Percentiles rank a stretch among this genome's conserved stretches.
phyloP scores from a whole-genome alignment of 2,113 vertebrate species.

The Bubo bubo region DNA sequence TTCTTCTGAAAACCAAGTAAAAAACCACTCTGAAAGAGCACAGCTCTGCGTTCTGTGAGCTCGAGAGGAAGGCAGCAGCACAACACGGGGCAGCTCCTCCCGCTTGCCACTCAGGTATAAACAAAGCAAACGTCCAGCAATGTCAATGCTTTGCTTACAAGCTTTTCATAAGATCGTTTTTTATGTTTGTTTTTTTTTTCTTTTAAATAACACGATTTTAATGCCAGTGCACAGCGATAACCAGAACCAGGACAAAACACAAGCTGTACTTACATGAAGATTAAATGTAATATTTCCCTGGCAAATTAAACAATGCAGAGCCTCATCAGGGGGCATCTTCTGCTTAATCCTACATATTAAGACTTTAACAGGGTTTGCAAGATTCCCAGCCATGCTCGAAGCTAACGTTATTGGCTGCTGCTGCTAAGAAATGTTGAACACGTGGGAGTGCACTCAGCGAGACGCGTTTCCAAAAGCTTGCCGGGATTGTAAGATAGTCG shows the following conservation, averaged over 20 bases:
- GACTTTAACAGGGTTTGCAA: neutral
- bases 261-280: neutral
- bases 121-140: neutral
- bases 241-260: neutral
- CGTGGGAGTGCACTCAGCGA: neutral
- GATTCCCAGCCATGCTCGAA: neutral
- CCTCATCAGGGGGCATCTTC: neutral
- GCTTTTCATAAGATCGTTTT: neutral
- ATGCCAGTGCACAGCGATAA: fast-evolving
- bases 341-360: neutral
- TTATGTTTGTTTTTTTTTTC: neutral
- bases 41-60: neutral
- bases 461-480: neutral
- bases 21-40: neutral
- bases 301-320: neutral
- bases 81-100: neutral
- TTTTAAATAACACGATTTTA: fast-evolving
- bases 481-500: neutral
- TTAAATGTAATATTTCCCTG: neutral
- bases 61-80: neutral
- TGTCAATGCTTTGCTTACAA: neutral
- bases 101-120: neutral
- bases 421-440: neutral
- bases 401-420: neutral
- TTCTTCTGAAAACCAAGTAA: neutral